Evolutionary conservation across 92 coral and sea anemone species (phyloP).

Genomic region (Blastomussa wellsi): DNA sequence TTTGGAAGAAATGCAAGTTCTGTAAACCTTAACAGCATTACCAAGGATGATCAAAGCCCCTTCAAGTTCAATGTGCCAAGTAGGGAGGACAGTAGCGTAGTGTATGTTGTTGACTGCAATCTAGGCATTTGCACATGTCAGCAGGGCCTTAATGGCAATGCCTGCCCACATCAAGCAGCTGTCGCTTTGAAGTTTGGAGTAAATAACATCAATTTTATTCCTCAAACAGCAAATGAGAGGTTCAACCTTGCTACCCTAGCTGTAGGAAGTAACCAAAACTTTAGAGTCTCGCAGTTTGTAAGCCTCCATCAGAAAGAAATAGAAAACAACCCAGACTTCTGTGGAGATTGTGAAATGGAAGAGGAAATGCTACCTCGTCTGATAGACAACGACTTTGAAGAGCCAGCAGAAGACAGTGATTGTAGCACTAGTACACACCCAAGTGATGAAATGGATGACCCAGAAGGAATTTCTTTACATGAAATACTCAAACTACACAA

Average conservation of each 20-base stretch:
- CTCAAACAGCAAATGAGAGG: conserved; percentile 50
- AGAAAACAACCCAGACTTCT: conserved; percentile 35
- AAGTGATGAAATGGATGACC: background rate
- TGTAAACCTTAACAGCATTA: conserved; percentile 32
- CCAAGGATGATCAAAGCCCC: conserved; percentile 24
- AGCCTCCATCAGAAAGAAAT: conserved; percentile 57
- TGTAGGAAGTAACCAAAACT: conserved; percentile 31
- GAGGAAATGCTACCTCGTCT: background rate
- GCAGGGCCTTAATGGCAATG: conserved; percentile 46
- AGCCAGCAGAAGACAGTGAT: background rate
- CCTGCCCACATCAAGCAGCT: conserved; percentile 66
- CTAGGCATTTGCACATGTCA: conserved; percentile 56
- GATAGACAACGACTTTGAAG: background rate
- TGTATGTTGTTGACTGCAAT: conserved; percentile 41
- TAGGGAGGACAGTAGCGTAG: conserved; percentile 16
- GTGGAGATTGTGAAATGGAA: conserved; percentile 12
- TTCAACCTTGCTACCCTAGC: conserved; percentile 62
- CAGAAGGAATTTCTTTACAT: conserved; percentile 29
- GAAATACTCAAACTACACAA: conserved; percentile 53
- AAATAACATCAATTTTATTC: conserved; percentile 43
- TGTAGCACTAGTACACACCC: background rate
- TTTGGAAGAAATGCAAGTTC: conserved; percentile 50
- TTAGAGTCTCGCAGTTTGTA: conserved; percentile 42
- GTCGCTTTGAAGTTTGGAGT: conserved; percentile 50
- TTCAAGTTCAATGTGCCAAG: conserved; percentile 48